These are phyloP conservation scores for Drosophila persimilis DNA, from an alignment of 1,140 invertebrate species.

Conservation along the genomic window DNA sequence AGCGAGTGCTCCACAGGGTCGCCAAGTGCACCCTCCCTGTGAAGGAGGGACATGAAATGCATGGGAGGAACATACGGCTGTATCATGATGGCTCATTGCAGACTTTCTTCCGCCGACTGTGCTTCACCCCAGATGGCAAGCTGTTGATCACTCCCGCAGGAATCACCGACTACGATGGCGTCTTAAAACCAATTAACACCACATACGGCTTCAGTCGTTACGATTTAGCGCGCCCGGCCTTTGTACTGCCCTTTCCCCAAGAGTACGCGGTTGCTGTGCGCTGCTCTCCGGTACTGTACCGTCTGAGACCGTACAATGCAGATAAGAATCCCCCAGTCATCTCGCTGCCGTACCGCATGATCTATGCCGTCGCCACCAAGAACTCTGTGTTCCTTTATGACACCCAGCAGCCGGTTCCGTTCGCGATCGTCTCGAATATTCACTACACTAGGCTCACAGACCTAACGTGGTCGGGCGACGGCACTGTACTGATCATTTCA, in stretches of 20 bases:
- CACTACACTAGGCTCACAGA: slow-evolving; percentile 97
- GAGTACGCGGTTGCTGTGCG: slow-evolving; percentile 91
- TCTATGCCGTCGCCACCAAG: slow-evolving; percentile 95
- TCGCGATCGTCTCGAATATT: slow-evolving; percentile 94
- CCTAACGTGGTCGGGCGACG: slow-evolving; percentile 95
- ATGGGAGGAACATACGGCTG: slow-evolving; percentile 87
- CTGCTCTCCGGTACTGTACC: slow-evolving; percentile 92
- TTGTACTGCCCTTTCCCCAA: slow-evolving; percentile 90
- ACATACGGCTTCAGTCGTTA: slow-evolving; percentile 92
- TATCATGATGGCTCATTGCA: slow-evolving; percentile 98
- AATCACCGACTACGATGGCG: slow-evolving; percentile 87
- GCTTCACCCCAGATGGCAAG: slow-evolving; percentile 95
- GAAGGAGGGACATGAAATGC: slow-evolving; percentile 85
- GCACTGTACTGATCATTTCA: slow-evolving; percentile 90
- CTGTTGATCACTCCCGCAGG: slow-evolving; percentile 94
- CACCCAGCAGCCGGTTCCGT: slow-evolving; percentile 93
- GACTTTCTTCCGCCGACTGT: slow-evolving; percentile 94
- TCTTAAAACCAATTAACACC: slow-evolving; percentile 87
- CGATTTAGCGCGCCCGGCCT: slow-evolving; percentile 85
- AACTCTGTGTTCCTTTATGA: slow-evolving; percentile 95
- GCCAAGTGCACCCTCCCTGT: slow-evolving; percentile 88
- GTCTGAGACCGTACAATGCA: slow-evolving; percentile 85
- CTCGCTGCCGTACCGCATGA: slow-evolving; percentile 91
- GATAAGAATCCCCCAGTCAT: slow-evolving; percentile 84
- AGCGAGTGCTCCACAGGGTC: slow-evolving; percentile 89